Conservation (phyloP, 2,797 vertebrate species). For the Thamnophis elegans region DNA sequence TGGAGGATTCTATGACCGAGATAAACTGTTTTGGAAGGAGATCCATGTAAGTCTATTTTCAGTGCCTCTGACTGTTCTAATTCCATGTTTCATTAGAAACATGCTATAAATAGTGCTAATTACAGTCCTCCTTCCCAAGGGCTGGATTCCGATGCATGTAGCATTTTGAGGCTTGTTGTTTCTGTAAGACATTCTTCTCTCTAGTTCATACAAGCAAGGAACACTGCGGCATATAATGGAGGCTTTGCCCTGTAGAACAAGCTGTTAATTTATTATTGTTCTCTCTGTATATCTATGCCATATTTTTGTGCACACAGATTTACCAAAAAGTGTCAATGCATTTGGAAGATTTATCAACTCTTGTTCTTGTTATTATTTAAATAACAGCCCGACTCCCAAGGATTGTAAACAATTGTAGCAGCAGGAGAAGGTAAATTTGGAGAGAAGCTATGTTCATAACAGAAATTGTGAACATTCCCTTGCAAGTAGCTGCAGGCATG, state of each 20-base stretch:
- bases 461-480: neutral
- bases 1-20: constrained; percentile 82
- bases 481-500: neutral
- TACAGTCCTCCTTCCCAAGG: neutral
- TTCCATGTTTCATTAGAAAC: neutral
- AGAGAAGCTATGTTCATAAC: neutral
- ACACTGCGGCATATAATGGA: neutral
- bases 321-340: neutral
- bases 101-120: neutral
- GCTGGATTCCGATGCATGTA: neutral
- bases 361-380: neutral
- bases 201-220: neutral
- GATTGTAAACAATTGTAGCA: neutral
- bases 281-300: neutral
- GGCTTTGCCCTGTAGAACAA: neutral
- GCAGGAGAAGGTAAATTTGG: neutral
- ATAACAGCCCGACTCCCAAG: neutral
- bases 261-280: neutral
- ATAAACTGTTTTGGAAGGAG: constrained; percentile 84
- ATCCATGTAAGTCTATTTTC: constrained; percentile 74
- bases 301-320: neutral
- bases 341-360: neutral
- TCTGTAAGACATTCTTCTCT: neutral
- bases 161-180: neutral
- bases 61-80: neutral